Base-by-base conservation (phyloP, 2,888 invertebrate species). In the Andricus quercusramuli region DNA sequence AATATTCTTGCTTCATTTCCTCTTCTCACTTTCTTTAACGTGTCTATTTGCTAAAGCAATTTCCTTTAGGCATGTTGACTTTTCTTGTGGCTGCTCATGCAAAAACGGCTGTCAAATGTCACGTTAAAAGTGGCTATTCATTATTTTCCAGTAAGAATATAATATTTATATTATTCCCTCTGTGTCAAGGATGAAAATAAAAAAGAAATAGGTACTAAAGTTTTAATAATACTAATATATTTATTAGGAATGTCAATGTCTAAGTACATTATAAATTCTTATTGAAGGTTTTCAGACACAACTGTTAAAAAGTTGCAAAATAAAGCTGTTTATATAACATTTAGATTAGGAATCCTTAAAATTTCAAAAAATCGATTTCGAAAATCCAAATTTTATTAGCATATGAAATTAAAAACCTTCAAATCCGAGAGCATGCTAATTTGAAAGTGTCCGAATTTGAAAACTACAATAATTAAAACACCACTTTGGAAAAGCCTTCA, bases 21-120 rank as follows among this genome's bases (percentile, higher is more conserved):
- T 67, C n/a, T n/a, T 41, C 22, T 37, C 5, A 67, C 41, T 67
- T 67, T 67, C 67, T 44, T 37, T 37, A 20, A 66, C 66, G 32
- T 32, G 66, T 66, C n/a, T 67, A 41, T 67, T 67, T 32, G 41
- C 41, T 67, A 9, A 5, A 67, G 37, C 13, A n/a, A 67, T 41
- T 67, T 67, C 67, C 67, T 67, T 67, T 15, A 41, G 41, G 15
- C 67, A 41, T 67, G 67, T 44, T 67, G 67, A 22, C 41, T 67
- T 67, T 41, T 22, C 67, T 67, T 44, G 13, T 22, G 41, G 66
- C 37, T 66, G 22, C 41, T 32, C 32, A 66, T 37, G 32, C 41
- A n/a, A 37, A 66, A 65, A 66, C 37, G 37, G 37, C 66, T 67
- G 67, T 44, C 67, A 44, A 67, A 41, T 41, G 67, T n/a, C 41